These are phyloP conservation scores for Pegoplata infirma DNA, from an alignment of 2,888 invertebrate species.

Conservation along the genomic window DNA sequence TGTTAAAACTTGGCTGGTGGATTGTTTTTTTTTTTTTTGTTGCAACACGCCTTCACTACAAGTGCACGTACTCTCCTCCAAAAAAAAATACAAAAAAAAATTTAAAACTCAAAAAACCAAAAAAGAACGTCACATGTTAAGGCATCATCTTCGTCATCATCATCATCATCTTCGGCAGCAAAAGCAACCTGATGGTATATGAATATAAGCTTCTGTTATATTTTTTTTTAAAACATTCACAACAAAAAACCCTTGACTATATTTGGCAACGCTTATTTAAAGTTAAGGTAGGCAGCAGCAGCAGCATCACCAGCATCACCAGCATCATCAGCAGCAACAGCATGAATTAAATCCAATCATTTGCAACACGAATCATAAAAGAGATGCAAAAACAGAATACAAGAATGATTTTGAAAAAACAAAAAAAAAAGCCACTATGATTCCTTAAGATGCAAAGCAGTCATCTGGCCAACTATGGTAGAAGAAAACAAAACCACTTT, in stretches of 20 bases:
- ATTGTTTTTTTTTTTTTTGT: constrained; percentile 39
- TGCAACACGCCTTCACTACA: constrained; percentile 65
- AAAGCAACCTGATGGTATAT: constrained; percentile 58
- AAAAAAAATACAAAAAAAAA: constrained; percentile 40
- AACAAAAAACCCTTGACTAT: constrained; percentile 35
- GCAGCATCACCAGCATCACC: too few relatives aligned
- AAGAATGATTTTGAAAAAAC: too few relatives aligned
- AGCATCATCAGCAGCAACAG: too few relatives aligned
- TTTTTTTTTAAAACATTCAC: constrained; percentile 23
- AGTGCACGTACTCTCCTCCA: constrained; percentile 60
- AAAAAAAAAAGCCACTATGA: too few relatives aligned
- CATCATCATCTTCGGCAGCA: constrained; percentile 50
- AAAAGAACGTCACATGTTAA: constrained; percentile 60
- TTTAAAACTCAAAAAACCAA: constrained; percentile 25
- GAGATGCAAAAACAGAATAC: constrained; percentile 12
- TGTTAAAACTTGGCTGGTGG: constrained; percentile 24
- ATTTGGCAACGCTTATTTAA: background rate
- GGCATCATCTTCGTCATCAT: constrained; percentile 39
- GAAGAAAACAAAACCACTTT: constrained; percentile 22
- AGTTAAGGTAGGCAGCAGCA: constrained; percentile 25
- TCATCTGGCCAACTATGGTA: constrained; percentile 57
- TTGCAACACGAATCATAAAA: constrained; percentile 53
- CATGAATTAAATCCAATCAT: constrained; percentile 64
- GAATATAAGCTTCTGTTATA: constrained; percentile 60
- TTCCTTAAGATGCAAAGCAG: constrained; percentile 58